phyloP scores from a whole-genome alignment of 2,888 invertebrate species.

The Uloborus plumipes region DNA sequence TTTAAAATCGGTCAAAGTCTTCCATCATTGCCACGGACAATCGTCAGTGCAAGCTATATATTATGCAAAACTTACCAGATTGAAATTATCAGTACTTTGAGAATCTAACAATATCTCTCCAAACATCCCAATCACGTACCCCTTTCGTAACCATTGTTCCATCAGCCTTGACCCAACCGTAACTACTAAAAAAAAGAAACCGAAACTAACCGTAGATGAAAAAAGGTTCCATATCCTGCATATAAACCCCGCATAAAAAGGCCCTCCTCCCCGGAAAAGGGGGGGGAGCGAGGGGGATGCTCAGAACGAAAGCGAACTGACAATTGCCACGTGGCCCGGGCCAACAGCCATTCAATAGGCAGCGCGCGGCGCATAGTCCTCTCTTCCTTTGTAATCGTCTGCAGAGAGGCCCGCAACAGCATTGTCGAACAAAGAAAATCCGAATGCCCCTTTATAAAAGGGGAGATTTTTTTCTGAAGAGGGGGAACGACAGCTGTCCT shows the following conservation, averaged over 20 bases:
- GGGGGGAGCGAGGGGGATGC: conserved; percentile 13
- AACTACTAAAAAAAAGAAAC: conserved; percentile 33
- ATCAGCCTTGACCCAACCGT: conserved; percentile 54
- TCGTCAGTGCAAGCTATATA: too few relatives aligned
- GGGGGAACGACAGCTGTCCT: neutral
- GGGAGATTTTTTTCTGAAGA: neutral
- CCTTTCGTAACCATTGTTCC: too few relatives aligned
- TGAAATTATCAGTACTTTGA: too few relatives aligned
- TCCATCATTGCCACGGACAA: too few relatives aligned
- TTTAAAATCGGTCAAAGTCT: too few relatives aligned
- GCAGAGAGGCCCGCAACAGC: conserved; percentile 1
- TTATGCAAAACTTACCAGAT: too few relatives aligned
- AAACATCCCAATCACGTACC: too few relatives aligned
- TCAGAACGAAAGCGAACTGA: conserved; percentile 37
- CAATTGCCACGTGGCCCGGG: conserved; percentile 59
- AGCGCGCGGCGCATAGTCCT: conserved; percentile 35
- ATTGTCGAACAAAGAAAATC: neutral
- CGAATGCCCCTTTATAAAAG: too few relatives aligned
- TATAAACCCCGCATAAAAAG: conserved; percentile 9
- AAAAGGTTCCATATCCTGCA: conserved; percentile 38
- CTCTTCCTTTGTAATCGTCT: conserved; percentile 34
- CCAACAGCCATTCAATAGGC: conserved; percentile 48
- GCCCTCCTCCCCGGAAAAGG: conserved; percentile 23
- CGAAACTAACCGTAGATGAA: conserved; percentile 24
- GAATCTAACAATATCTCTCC: too few relatives aligned